Percentiles rank a stretch among this genome's conserved stretches.
Conservation (phyloP, 2,888 invertebrate genomes). For the Cheilosia variabilis region DNA sequence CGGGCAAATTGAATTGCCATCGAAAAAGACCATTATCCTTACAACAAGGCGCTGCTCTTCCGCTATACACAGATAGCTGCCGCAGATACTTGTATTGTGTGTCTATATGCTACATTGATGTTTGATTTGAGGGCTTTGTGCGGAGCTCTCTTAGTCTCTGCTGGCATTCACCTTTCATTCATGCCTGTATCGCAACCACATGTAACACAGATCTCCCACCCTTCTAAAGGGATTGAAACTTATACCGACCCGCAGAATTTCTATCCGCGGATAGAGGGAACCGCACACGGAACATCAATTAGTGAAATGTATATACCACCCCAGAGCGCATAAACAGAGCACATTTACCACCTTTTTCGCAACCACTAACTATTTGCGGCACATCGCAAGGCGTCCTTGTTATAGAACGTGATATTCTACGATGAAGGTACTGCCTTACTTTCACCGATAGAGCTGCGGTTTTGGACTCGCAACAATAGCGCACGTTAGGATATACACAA, state of each 20-base stretch:
- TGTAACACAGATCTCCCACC: conserved; percentile 16
- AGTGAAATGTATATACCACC: conserved; percentile 47
- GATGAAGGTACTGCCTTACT: conserved; percentile 21
- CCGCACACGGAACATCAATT: conserved; percentile 56
- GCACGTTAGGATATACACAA: neutral
- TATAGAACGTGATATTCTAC: conserved; percentile 54
- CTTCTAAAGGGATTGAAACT: conserved; percentile 12
- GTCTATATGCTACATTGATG: neutral
- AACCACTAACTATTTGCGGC: conserved; percentile 42
- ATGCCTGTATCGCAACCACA: conserved; percentile 14
- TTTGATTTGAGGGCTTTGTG: conserved; percentile 14
- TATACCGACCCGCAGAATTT: conserved; percentile 21
- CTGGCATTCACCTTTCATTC: conserved; percentile 14
- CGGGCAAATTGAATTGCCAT: conserved; percentile 7
- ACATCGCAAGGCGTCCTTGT: conserved; percentile 30
- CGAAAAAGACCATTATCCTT: conserved; percentile 39
- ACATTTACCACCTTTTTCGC: conserved; percentile 7
- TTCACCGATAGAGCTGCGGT: conserved; percentile 1
- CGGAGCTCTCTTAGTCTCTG: neutral
- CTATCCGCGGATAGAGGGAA: conserved; percentile 19
- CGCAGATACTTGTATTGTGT: neutral
- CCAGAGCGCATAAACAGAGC: conserved; percentile 1
- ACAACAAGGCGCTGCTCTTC: conserved; percentile 22
- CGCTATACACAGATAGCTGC: neutral
- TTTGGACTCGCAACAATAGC: conserved; percentile 30